phyloP scores from a whole-genome alignment of 2,113 vertebrate species.

The Cyrtonyx montezumae region DNA sequence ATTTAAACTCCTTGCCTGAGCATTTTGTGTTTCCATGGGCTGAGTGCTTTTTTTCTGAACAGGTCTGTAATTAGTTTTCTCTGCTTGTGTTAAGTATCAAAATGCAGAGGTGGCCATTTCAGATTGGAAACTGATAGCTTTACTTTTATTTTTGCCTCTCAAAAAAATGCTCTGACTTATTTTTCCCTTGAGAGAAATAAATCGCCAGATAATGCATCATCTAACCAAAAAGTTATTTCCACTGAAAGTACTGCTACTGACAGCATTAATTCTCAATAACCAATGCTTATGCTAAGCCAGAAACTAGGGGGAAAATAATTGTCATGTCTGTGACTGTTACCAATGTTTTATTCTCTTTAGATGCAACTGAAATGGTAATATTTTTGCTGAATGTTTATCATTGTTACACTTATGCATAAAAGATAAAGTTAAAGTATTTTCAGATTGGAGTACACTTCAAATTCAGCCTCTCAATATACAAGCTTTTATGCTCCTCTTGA shows the following conservation, averaged over 20 bases:
- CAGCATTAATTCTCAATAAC: neutral
- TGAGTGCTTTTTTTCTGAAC: neutral
- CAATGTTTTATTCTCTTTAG: conserved; percentile 20
- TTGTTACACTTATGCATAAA: conserved; percentile 30
- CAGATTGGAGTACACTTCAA: conserved; percentile 15
- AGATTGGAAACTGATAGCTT: neutral
- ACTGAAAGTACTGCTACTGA: neutral
- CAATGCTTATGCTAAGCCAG: neutral
- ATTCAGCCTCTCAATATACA: neutral
- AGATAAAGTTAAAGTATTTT: conserved; percentile 57
- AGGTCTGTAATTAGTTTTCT: neutral
- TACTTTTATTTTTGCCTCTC: neutral
- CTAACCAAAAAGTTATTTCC: neutral
- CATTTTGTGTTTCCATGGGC: neutral
- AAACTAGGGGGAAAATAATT: neutral
- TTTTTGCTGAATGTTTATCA: conserved; percentile 17
- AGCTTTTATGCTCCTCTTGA: conserved; percentile 20
- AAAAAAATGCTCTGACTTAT: neutral
- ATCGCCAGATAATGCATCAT: neutral
- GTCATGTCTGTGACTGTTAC: neutral
- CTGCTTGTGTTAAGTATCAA: neutral
- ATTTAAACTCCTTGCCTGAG: neutral
- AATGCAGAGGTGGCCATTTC: neutral
- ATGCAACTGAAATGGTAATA: conserved; percentile 22
- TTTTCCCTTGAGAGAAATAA: neutral